Percentiles rank a stretch among this genome's conserved stretches.
These are phyloP conservation scores for Otus sunia DNA, from an alignment of 2,113 vertebrate species.

Conservation along the genomic window DNA sequence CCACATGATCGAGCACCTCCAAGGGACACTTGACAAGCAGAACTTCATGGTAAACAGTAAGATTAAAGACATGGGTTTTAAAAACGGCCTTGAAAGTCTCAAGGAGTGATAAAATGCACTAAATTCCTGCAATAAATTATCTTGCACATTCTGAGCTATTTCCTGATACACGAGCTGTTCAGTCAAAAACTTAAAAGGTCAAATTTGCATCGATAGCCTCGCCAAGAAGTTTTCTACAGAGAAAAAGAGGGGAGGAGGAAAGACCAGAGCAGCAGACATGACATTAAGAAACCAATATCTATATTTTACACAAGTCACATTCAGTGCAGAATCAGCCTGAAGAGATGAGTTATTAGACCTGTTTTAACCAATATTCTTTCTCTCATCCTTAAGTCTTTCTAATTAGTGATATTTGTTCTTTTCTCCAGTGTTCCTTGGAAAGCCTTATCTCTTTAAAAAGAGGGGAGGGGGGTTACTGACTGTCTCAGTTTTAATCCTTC, in stretches of 20 bases:
- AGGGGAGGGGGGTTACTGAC: neutral
- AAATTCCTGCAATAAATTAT: conserved; percentile 50
- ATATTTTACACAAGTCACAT: neutral
- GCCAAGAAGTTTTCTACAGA: conserved; percentile 24
- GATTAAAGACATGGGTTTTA: neutral
- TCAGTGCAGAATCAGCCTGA: neutral
- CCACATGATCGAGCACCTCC: rapidly evolving
- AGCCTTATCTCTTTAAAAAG: neutral
- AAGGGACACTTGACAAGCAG: rapidly evolving
- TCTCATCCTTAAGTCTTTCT: neutral
- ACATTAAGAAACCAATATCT: neutral
- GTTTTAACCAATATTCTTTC: neutral
- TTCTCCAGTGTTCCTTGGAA: neutral
- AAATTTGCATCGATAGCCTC: conserved; percentile 53
- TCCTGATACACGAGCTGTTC: conserved; percentile 43
- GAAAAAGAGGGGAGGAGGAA: neutral
- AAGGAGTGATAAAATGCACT: neutral
- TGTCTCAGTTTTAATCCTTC: conserved; percentile 22
- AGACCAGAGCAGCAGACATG: neutral
- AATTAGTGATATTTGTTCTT: neutral
- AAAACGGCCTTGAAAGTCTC: neutral
- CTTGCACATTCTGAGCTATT: conserved; percentile 28
- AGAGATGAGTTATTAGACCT: neutral
- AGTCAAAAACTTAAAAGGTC: conserved; percentile 61
- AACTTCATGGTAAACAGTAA: neutral